These are phyloP conservation scores for Peribatodes rhomboidaria DNA, from an alignment of 2,888 invertebrate species.

Conservation along the genomic window DNA sequence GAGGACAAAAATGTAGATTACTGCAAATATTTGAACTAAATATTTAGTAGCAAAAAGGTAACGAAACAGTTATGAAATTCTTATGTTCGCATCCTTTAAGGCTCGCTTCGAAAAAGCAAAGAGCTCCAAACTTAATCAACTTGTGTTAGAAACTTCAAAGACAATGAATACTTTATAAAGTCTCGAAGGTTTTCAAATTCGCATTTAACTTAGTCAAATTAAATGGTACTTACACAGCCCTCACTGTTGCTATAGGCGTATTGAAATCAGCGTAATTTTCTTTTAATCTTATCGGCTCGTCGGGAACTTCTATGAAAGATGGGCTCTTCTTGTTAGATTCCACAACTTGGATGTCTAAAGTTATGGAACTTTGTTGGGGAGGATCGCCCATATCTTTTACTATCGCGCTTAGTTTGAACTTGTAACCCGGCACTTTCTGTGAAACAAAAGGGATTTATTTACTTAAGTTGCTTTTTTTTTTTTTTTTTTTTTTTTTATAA, in stretches of 20 bases:
- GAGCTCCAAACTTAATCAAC: slow-evolving; percentile 38
- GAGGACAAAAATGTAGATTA: neutral
- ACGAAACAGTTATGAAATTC: slow-evolving; percentile 36
- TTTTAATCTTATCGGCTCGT: slow-evolving; percentile 88
- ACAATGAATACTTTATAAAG: slow-evolving; percentile 44
- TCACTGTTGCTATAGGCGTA: slow-evolving; percentile 89
- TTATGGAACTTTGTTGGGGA: slow-evolving; percentile 89
- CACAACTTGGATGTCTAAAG: slow-evolving; percentile 94
- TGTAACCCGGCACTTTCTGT: slow-evolving; percentile 88
- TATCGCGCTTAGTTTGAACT: slow-evolving; percentile 90
- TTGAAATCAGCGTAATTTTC: slow-evolving; percentile 92
- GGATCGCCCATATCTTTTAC: slow-evolving; percentile 92
- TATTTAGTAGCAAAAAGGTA: slow-evolving; percentile 4
- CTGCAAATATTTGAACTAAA: neutral
- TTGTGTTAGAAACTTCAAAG: slow-evolving; percentile 41
- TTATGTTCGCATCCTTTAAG: slow-evolving; percentile 36
- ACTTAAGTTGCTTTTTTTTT: slow-evolving; percentile 32
- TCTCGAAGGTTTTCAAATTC: slow-evolving; percentile 47
- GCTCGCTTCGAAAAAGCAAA: slow-evolving; percentile 28
- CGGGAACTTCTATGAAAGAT: slow-evolving; percentile 88
- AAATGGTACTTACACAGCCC: slow-evolving; percentile 88
- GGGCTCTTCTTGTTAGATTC: slow-evolving; percentile 96
- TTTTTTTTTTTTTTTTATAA: too few relatives aligned
- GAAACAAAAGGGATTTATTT: slow-evolving; percentile 53
- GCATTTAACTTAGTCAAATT: slow-evolving; percentile 47